These are phyloP conservation scores for Athrips mouffetella DNA, from an alignment of 2,888 invertebrate species.

Conservation along the genomic window DNA sequence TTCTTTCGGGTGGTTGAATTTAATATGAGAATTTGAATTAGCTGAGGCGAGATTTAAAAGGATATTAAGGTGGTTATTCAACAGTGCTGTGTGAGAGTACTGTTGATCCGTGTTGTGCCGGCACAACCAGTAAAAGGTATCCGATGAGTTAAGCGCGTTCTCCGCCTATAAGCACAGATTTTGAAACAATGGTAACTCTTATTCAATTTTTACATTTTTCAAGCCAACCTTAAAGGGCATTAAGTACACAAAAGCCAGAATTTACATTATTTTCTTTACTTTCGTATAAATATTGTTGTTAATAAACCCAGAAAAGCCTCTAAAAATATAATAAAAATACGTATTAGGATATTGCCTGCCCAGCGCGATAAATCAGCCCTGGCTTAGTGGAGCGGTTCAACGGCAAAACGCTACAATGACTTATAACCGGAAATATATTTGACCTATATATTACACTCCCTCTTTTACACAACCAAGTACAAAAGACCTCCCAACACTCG, in stretches of 20 bases:
- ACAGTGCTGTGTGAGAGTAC: too few relatives aligned
- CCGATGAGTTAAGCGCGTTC: too few relatives aligned
- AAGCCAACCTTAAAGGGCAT: too few relatives aligned
- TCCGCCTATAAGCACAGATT: too few relatives aligned
- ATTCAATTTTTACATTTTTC: too few relatives aligned
- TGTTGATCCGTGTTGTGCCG: too few relatives aligned
- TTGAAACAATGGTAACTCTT: too few relatives aligned
- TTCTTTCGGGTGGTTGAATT: background rate
- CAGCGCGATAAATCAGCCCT: constrained; percentile 55
- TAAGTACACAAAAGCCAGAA: background rate
- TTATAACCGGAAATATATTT: constrained; percentile 68
- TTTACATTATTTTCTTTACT: background rate
- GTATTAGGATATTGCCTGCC: constrained; percentile 40
- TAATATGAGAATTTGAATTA: too few relatives aligned
- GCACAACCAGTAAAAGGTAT: too few relatives aligned
- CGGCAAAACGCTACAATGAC: constrained; percentile 59
- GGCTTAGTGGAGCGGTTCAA: constrained; percentile 57
- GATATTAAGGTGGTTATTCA: too few relatives aligned
- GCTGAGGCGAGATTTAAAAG: too few relatives aligned
- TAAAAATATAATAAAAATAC: constrained; percentile 33
- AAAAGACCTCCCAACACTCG: constrained; percentile 14
- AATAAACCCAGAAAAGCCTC: constrained; percentile 1
- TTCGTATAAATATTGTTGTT: background rate
- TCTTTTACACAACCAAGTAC: constrained; percentile 23
- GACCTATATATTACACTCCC: constrained; percentile 49